These are phyloP conservation scores for Troides oblongomaculatus DNA, from an alignment of 2,888 invertebrate genomes.

Conservation along the genomic window DNA sequence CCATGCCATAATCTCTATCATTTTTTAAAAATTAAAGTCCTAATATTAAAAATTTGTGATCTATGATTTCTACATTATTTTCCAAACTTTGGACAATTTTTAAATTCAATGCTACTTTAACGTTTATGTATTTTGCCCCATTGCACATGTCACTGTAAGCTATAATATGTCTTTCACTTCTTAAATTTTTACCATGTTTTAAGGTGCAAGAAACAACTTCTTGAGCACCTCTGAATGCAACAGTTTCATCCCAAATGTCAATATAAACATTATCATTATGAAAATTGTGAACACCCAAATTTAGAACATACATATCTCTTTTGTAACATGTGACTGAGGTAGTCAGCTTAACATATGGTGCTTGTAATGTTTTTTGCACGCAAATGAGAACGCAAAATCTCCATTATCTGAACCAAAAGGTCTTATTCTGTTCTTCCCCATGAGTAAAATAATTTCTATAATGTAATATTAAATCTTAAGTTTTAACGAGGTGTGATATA, in stretches of 20 bases:
- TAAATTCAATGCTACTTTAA: not conserved
- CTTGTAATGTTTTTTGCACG: not conserved
- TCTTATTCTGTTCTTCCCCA: not conserved
- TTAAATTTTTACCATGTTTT: not conserved
- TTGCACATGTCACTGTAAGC: not conserved
- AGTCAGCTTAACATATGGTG: not conserved
- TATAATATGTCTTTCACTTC: not conserved
- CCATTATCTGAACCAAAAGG: not conserved
- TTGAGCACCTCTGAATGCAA: not conserved
- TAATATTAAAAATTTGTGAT: too few relatives aligned
- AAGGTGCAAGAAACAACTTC: conserved; percentile 1
- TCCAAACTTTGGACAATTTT: too few relatives aligned
- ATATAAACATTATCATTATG: not conserved
- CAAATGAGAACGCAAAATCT: not conserved
- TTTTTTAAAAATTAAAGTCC: too few relatives aligned
- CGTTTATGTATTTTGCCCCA: not conserved
- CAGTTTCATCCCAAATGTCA: not conserved
- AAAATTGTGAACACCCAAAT: not conserved
- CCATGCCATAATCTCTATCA: too few relatives aligned
- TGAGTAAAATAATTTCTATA: not conserved
- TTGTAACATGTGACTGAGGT: not conserved
- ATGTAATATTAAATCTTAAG: not conserved
- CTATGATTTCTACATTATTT: too few relatives aligned
- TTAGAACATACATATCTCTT: not conserved
- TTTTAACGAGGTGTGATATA: not conserved